phyloP scores from a whole-genome alignment of 2,888 invertebrate genomes.

The Mythimna ferrago region DNA sequence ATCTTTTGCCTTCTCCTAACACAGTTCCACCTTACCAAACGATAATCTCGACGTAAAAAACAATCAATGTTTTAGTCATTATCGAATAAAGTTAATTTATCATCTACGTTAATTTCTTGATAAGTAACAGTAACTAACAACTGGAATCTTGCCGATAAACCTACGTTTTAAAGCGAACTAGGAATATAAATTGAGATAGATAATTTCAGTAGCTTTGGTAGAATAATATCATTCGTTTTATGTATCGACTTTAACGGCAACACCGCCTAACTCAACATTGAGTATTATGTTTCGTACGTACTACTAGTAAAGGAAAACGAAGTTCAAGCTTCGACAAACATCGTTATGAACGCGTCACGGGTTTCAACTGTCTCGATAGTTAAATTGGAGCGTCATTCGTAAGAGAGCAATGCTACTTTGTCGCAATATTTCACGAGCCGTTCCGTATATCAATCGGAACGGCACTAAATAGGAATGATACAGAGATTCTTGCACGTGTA shows the following conservation, averaged over 20 bases:
- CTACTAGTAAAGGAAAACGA: slow-evolving; percentile 72
- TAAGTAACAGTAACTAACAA: slow-evolving; percentile 84
- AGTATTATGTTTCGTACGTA: slow-evolving; percentile 79
- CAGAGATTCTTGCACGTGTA: slow-evolving; percentile 84
- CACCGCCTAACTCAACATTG: slow-evolving; percentile 71
- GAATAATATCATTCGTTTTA: slow-evolving; percentile 83
- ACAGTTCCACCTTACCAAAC: slow-evolving; percentile 88
- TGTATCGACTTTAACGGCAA: slow-evolving; percentile 66
- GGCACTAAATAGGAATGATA: slow-evolving; percentile 78
- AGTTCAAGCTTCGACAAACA: slow-evolving; percentile 64
- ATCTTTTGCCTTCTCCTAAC: slow-evolving; percentile 79
- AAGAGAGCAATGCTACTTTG: slow-evolving; percentile 80
- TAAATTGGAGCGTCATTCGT: slow-evolving; percentile 70
- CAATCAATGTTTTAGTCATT: slow-evolving; percentile 74
- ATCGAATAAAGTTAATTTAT: slow-evolving; percentile 76
- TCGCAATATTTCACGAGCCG: slow-evolving; percentile 68
- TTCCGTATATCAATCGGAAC: slow-evolving; percentile 65
- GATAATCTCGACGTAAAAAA: slow-evolving; percentile 80
- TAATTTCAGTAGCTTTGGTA: slow-evolving; percentile 90
- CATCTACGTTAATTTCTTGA: slow-evolving; percentile 84
- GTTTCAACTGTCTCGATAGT: slow-evolving; percentile 64
- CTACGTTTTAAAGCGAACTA: slow-evolving; percentile 90
- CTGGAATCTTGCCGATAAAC: slow-evolving; percentile 89
- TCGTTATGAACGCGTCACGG: slow-evolving; percentile 65
- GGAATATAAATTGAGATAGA: slow-evolving; percentile 90